These are phyloP conservation scores for Pocillopora meandrina DNA, from an alignment of 92 coral and sea anemone species.

Conservation along the genomic window DNA sequence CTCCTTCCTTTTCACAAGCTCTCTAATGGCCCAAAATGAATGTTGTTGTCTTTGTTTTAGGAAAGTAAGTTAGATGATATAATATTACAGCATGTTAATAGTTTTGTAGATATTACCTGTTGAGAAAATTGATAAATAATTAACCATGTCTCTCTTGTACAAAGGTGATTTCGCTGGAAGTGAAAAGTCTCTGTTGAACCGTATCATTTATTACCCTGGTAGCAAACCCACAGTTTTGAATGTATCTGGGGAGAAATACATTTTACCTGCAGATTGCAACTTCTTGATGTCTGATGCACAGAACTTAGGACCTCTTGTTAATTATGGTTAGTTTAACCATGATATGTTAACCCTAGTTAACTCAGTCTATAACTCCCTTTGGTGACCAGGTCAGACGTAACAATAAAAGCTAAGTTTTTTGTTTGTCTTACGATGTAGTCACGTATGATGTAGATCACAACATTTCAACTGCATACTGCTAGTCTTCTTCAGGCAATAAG, in stretches of 20 bases:
- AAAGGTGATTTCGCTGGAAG: conserved; percentile 35
- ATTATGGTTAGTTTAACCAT: conserved; percentile 49
- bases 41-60: too few species aligned
- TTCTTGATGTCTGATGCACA: conserved; percentile 79
- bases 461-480: too few species aligned
- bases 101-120: background rate
- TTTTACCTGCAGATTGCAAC: conserved; percentile 68
- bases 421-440: too few species aligned
- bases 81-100: too few species aligned
- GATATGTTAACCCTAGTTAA: background rate
- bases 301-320: conserved; percentile 60
- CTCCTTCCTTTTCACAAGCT: too few species aligned
- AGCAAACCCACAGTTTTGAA: conserved; percentile 39
- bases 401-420: too few species aligned
- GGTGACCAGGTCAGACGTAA: background rate
- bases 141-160: background rate
- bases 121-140: background rate
- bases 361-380: background rate
- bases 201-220: conserved; percentile 45
- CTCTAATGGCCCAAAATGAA: too few species aligned
- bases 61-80: too few species aligned
- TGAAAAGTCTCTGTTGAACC: conserved; percentile 50
- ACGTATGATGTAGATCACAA: too few species aligned
- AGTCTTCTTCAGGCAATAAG: too few species aligned
- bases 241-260: conserved; percentile 56